Base-by-base conservation (phyloP, 2,113 vertebrate species). In the Amblyornis subalaris region DNA sequence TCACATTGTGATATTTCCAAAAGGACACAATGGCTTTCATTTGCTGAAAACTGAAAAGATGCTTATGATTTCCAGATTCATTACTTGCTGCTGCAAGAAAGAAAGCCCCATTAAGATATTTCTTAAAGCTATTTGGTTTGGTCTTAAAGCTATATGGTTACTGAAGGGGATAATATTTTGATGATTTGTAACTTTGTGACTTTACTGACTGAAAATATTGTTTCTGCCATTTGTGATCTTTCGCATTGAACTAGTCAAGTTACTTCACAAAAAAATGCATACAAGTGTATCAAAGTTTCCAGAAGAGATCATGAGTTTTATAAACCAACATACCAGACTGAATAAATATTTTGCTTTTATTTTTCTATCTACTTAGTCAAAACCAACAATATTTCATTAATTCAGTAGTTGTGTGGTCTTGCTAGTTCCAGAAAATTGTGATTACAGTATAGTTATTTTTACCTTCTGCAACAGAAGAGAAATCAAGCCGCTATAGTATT, bases 331-430 rank as follows among this genome's bases (percentile, higher is more conserved):
- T 75, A 66, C 38, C 54, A 92, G 57, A 72, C 18, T n/a, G 66
- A 72, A 94, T 91, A 96, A 96, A 94, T 94, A 92, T 94, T 95
- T 95, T 87, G 6, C 16, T 60, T 85, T 89, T 69, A 57, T n/a
- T 84, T 90, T 92, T 93, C n/a, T 74, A 38, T 75, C 53, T 79
- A 31, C 54, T 82, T 35, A 44, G n/a, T 85, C 36, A 95, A 91
- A 95, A 33, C 1, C 51, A 90, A 50, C 3, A 31, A 57, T 75
- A 91, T 87, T 72, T 92, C n/a, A 72, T 85, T 81, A 94, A 66
- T 85, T 89, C 45, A 47, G 57, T 23, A 54, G n/a, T 42, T 87
- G 73, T 87, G 86, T 82, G 84, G 77, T 79, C 91, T 76, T 85
- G 10, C n/a, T 75, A 57, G 45, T 54, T 92, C 53, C 76, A 92